Base-by-base conservation (phyloP, 37 sponge, comb jelly and placozoan species). In the Halichondria panicea region DNA sequence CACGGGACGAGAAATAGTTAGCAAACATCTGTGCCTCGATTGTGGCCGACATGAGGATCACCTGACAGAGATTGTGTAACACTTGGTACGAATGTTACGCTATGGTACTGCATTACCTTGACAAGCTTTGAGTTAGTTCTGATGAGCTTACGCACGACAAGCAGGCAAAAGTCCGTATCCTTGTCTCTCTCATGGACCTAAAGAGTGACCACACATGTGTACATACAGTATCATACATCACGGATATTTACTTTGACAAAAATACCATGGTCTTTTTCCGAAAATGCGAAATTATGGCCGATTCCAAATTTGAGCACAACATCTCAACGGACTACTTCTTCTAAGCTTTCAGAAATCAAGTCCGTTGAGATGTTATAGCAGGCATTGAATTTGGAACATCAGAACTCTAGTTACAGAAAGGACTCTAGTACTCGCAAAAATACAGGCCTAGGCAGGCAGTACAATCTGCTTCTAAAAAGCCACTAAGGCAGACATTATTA, bases 1-100 rank as follows among this genome's bases (percentile, higher is more conserved):
- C 25, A 39, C 70, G 43, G 1, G 40, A 36, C 2, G 79, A 43
- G 60, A 97, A 97, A 70, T 97, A 97, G 35, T 72, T 71, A 11
- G 94, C 72, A 66, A 91, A 97, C 32, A 64, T 30, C 27, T 72
- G 35, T 6, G 83, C 78, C 46, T 94, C 90, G 32, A 97, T 64
- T 0, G 98, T 94, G 27, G 98, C 98, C 35, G 98, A 97, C 98
- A 97, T 97, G 35, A 97, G 79, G 4, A 97, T 65, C 31, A 97
- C 85, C 88, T 92, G 56, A 24, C 22, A 59, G 24, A 59, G 8
- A 8, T 25, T 24, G 25, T 18, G 7, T 13, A 25, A 59, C 28
- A n/a, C 7, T n/a, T n/a, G 11, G 7, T 59, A 59, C 61, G 25
- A 24, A 8, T 24, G 9, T 36, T 21, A 76, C 4, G 52, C 36